Base-by-base conservation (phyloP, 92 coral and sea anemone genomes). In the Palythoa grandis region DNA sequence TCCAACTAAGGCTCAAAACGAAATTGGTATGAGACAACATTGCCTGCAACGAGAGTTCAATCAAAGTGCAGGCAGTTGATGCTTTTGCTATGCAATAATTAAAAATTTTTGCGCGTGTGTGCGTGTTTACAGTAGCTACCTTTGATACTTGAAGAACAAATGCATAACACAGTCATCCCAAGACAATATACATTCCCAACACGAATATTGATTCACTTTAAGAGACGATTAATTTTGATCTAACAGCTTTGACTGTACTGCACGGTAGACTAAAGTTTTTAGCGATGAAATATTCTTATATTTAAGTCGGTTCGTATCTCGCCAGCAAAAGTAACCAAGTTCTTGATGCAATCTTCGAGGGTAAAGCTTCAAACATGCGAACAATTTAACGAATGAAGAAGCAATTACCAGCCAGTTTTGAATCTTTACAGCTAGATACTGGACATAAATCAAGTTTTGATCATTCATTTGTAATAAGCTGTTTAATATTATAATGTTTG, bases 91-190 rank as follows among this genome's bases (percentile, higher is more conserved):
- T 29, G n/a, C 1, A 22, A 29, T 37, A 37, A 70, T 63, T 48
- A 23, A 47, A 52, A 75, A 77, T 11, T 13, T 86, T 86, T 22
- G 63, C 60, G 79, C 82, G 70, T 65, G 74, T 47, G 17, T 16
- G 50, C 50, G 84, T 86, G 82, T 77, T 65, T 74, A 86, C 82
- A 70, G 79, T 79, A 43, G 50, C 9, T 43, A 29, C 50, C 7
- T 4, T 37, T 37, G 72, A 87, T 56, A 87, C 54, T n/a, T 43
- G 23, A 11, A 25, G 72, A n/a, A 65, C 84, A 43, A 63, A 63
- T 3, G 19, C 37, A 53, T 54, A 43, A 72, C 39, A 13, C 24
- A 37, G 38, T 67, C 61, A 43, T 48, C 74, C 25, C 60, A 11
- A 47, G 8, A 47, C 50, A 57, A 68, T 25, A 35, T 66, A 48